phyloP scores from a whole-genome alignment of 1,140 invertebrate genomes.

The Trichoplusia ni region DNA sequence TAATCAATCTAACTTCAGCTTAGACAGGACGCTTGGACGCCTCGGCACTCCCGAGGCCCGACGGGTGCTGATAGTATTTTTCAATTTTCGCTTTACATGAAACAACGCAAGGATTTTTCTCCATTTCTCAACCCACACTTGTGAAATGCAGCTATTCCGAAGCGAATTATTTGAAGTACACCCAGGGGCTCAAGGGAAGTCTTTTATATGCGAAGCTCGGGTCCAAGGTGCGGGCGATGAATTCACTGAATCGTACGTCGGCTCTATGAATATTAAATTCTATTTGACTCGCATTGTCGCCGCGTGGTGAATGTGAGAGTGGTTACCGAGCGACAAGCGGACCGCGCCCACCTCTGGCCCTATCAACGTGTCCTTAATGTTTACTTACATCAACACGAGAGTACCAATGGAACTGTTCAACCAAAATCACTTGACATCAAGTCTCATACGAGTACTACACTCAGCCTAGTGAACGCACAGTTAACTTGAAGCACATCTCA shows the following conservation, averaged over 20 bases:
- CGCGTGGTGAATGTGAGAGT: slow-evolving; percentile 70
- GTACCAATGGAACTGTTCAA: background rate
- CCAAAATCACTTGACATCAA: background rate
- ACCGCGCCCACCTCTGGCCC: slow-evolving; percentile 27
- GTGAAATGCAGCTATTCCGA: slow-evolving; percentile 72
- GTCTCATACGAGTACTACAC: no score
- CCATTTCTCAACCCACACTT: slow-evolving; percentile 62
- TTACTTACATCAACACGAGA: slow-evolving; percentile 16
- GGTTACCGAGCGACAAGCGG: slow-evolving; percentile 42
- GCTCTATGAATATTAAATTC: slow-evolving; percentile 81
- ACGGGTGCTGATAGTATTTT: slow-evolving; percentile 59
- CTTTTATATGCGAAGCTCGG: slow-evolving; percentile 76
- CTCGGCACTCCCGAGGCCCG: slow-evolving; percentile 47
- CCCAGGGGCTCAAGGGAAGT: slow-evolving; percentile 73
- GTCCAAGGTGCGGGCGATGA: slow-evolving; percentile 77
- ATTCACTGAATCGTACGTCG: slow-evolving; percentile 79
- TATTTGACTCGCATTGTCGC: slow-evolving; percentile 76
- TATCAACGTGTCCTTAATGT: slow-evolving; percentile 36
- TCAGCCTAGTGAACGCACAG: no score
- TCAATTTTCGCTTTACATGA: slow-evolving; percentile 72
- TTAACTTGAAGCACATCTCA: background rate
- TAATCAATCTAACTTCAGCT: no score
- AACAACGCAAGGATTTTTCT: slow-evolving; percentile 69
- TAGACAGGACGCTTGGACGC: no score
- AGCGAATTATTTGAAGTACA: slow-evolving; percentile 76